Evolutionary conservation across 2,113 vertebrate genomes (phyloP).

Genomic region (Cyprinus carpio): DNA sequence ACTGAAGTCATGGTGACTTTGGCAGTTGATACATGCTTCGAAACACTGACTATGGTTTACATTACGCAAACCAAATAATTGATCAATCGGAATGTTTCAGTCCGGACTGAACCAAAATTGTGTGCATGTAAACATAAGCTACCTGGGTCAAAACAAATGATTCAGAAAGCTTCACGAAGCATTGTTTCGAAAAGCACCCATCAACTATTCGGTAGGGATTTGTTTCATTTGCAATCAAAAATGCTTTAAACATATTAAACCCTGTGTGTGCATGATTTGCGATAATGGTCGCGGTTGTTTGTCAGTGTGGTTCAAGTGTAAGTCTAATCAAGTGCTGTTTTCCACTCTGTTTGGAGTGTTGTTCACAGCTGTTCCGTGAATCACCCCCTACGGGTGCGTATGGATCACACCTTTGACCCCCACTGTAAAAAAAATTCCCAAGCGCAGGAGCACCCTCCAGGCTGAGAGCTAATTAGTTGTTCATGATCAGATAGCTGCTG

Average conservation of each 20-base stretch:
- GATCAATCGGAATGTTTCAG: no score
- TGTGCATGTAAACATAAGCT: no score
- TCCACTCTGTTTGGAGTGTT: conserved; percentile 7
- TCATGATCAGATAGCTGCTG: conserved; percentile 52
- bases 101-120: no score
- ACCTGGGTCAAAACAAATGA: neutral
- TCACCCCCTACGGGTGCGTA: conserved; percentile 13
- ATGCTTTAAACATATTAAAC: conserved; percentile 8
- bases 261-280: neutral
- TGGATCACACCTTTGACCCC: conserved; percentile 51
- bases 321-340: conserved; percentile 35
- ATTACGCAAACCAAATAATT: no score
- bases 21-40: neutral
- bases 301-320: conserved; percentile 29
- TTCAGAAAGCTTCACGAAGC: neutral
- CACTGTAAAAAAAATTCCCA: conserved; percentile 56
- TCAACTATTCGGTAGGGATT: neutral
- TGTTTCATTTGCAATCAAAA: conserved; percentile 3
- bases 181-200: neutral
- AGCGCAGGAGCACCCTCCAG: conserved; percentile 47
- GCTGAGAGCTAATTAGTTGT: conserved; percentile 55
- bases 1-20: neutral
- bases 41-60: no score
- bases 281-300: neutral
- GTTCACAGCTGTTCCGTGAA: conserved; percentile 17